Evolutionary conservation across 2,113 vertebrate genomes (phyloP).

Genomic region (Saccopteryx leptura): DNA sequence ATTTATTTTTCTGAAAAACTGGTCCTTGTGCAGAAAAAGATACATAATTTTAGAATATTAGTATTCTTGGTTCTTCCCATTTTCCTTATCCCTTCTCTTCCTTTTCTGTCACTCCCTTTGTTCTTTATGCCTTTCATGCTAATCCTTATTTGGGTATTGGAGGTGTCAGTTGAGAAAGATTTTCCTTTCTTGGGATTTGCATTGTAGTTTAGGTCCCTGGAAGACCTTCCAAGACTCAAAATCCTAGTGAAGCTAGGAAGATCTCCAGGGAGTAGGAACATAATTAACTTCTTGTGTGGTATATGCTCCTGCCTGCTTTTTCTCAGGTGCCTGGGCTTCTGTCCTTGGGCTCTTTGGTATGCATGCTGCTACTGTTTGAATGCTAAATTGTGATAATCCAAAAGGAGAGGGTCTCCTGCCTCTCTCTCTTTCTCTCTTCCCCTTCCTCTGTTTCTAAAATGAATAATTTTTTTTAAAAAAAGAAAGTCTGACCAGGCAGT

Average conservation of each 20-base stretch:
- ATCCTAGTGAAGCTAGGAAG: slow-evolving; percentile 32
- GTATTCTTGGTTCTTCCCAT: slow-evolving; percentile 28
- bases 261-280: neutral
- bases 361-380: neutral
- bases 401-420: neutral
- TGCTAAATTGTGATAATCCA: slow-evolving; percentile 15
- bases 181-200: slow-evolving; percentile 64
- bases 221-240: slow-evolving; percentile 53
- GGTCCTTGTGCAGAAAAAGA: neutral
- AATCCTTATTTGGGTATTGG: slow-evolving; percentile 61
- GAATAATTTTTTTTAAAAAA: too few relatives aligned
- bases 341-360: neutral
- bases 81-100: neutral
- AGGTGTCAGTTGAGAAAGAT: slow-evolving; percentile 50
- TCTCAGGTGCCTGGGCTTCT: neutral
- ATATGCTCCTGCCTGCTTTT: neutral
- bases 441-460: too few relatives aligned
- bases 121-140: slow-evolving; percentile 50
- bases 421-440: too few relatives aligned
- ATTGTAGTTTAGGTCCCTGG: neutral
- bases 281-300: neutral
- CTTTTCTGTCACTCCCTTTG: slow-evolving; percentile 53
- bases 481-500: too few relatives aligned
- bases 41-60: slow-evolving; percentile 6
- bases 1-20: neutral